These are phyloP conservation scores for Asbolus verrucosus DNA, from an alignment of 1,140 invertebrate genomes.

Conservation along the genomic window DNA sequence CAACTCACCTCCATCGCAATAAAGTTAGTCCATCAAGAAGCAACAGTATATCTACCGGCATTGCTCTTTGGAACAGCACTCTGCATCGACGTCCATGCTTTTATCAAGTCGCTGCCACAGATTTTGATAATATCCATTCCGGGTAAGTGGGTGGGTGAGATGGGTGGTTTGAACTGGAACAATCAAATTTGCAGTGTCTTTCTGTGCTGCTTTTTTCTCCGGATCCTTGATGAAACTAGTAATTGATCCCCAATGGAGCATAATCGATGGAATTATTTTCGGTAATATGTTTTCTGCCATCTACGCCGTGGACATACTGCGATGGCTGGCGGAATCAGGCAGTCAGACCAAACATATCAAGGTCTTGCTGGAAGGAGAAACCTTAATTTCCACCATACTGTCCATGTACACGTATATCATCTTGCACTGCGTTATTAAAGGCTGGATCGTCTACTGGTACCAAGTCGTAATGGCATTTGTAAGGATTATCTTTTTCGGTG, in stretches of 20 bases:
- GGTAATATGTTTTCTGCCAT: background rate
- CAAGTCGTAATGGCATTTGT: background rate
- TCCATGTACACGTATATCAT: background rate
- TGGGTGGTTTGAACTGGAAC: too few relatives aligned
- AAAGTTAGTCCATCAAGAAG: too few relatives aligned
- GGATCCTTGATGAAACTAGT: background rate
- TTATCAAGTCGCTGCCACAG: background rate
- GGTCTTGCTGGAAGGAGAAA: constrained; percentile 6
- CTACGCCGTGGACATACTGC: background rate
- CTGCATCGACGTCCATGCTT: constrained; percentile 25
- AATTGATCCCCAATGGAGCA: background rate
- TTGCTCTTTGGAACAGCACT: constrained; percentile 2
- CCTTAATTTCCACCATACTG: background rate
- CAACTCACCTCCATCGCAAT: too few relatives aligned
- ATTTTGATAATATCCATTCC: constrained; percentile 15
- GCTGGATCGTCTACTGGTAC: constrained; percentile 8
- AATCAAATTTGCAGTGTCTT: background rate
- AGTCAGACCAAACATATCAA: constrained; percentile 1
- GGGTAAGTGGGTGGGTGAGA: too few relatives aligned
- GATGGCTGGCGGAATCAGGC: constrained; percentile 1
- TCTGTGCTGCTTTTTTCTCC: background rate
- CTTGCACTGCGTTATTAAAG: background rate
- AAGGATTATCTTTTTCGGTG: too few relatives aligned
- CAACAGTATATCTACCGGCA: constrained; percentile 11
- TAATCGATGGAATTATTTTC: background rate